Percentiles rank a stretch among this genome's conserved stretches.
These are phyloP conservation scores for Emydura subglobosa DNA, from an alignment of 2,113 vertebrate genomes.

Conservation along the genomic window DNA sequence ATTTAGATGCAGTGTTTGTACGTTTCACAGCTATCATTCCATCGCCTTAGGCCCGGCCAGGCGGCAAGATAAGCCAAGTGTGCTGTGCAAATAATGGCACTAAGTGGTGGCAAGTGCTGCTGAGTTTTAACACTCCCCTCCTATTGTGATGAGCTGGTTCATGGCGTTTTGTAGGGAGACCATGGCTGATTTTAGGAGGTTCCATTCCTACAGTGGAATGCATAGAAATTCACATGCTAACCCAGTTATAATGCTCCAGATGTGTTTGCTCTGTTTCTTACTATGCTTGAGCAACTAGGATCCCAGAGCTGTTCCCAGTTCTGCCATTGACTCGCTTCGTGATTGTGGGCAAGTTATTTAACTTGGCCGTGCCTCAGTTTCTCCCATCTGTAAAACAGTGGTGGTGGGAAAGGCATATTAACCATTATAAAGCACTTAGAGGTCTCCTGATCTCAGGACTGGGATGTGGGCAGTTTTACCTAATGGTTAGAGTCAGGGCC, in stretches of 20 bases:
- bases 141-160: not conserved
- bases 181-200: rapidly evolving
- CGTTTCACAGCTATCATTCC: not conserved
- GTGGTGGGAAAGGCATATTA: not conserved
- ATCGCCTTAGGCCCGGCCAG: not conserved
- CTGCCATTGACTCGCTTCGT: not conserved
- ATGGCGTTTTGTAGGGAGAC: not conserved
- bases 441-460: not conserved
- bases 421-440: not conserved
- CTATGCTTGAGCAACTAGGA: not conserved
- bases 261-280: not conserved
- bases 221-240: not conserved
- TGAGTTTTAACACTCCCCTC: rapidly evolving
- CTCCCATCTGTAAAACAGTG: not conserved
- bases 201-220: not conserved
- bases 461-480: not conserved
- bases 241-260: not conserved
- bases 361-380: not conserved
- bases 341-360: not conserved
- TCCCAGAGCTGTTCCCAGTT: not conserved
- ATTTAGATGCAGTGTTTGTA: not conserved
- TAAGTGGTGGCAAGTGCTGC: not conserved
- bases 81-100: not conserved
- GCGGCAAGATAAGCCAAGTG: not conserved
- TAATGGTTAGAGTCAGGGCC: not conserved